Evolutionary conservation across 2,797 vertebrate species (phyloP).

Genomic region (Todus mexicanus): DNA sequence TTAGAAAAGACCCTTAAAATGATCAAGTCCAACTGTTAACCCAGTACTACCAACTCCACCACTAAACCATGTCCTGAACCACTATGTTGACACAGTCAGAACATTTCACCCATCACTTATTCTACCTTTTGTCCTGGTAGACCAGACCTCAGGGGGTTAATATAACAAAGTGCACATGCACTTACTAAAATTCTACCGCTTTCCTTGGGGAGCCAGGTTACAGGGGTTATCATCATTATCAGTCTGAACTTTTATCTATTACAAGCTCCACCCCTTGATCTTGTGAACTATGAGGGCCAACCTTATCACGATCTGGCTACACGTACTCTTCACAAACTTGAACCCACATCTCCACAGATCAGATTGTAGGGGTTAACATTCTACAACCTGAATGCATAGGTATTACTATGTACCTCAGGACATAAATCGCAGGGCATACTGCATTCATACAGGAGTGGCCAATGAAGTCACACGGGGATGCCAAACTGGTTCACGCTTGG

Average conservation of each 20-base stretch:
- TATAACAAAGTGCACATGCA: background rate
- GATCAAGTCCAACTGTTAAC: background rate
- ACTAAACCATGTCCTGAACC: background rate
- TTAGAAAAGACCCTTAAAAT: background rate
- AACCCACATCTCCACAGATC: background rate
- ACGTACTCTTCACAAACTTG: background rate
- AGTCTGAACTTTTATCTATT: background rate
- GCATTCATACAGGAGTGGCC: background rate
- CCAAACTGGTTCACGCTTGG: background rate
- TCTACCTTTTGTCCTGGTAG: background rate
- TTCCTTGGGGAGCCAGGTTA: background rate
- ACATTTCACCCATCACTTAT: background rate
- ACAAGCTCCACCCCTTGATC: background rate
- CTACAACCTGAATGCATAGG: background rate
- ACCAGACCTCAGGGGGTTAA: background rate
- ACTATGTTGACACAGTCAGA: background rate
- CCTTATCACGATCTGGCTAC: background rate
- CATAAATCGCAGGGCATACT: background rate
- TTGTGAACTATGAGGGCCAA: background rate
- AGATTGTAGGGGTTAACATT: background rate
- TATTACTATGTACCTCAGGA: background rate
- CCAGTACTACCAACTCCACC: background rate
- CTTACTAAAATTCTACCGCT: background rate
- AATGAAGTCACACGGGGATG: background rate
- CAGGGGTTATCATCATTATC: background rate